Evolutionary conservation across 2,113 vertebrate species (phyloP).

Genomic region (Pedionomus torquatus): DNA sequence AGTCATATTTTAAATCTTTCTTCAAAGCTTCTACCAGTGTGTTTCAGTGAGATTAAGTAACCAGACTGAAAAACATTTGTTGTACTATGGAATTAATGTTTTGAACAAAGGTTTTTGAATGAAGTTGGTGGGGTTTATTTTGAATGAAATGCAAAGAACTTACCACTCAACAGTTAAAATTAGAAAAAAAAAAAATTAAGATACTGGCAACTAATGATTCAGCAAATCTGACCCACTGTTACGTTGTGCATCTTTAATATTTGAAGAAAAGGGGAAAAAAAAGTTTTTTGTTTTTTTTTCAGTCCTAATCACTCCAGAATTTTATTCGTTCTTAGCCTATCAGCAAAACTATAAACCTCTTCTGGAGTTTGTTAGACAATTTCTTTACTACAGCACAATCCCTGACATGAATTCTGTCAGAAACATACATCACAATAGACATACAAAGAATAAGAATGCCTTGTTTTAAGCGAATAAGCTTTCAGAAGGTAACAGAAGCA

Average conservation of each 20-base stretch:
- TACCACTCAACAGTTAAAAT: background rate
- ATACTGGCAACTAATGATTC: background rate
- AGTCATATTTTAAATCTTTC: background rate
- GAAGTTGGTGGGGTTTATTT: background rate
- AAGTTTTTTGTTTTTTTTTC: background rate
- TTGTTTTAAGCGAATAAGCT: background rate
- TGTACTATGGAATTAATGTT: background rate
- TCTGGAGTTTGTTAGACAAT: background rate
- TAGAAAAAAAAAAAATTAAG: background rate
- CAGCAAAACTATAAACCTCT: background rate
- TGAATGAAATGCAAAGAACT: background rate
- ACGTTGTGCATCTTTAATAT: background rate
- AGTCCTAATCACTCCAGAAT: background rate
- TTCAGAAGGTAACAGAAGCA: background rate
- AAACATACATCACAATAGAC: background rate
- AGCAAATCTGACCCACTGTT: background rate
- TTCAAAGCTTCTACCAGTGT: background rate
- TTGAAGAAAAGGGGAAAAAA: background rate
- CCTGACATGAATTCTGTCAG: conserved; percentile 5
- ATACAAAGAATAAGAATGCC: background rate
- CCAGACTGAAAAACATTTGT: background rate
- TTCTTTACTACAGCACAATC: background rate
- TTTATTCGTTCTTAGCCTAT: background rate
- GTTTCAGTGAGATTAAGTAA: background rate
- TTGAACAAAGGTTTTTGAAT: background rate